phyloP scores from a whole-genome alignment of 2,888 invertebrate genomes.

The Helicoverpa assulta region DNA sequence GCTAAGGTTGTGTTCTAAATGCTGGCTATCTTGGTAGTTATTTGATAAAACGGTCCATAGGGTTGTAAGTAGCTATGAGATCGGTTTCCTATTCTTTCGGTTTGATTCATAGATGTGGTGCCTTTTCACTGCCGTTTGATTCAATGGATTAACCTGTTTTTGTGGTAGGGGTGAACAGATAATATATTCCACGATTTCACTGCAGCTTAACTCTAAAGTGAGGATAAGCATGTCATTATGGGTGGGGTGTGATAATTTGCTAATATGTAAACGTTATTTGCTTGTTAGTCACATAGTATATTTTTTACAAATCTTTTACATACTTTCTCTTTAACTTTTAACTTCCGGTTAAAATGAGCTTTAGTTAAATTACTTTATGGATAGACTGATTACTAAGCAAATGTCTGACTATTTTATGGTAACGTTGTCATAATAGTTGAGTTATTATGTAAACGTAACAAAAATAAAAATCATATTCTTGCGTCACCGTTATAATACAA shows the following conservation, averaged over 20 bases:
- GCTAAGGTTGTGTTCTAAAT: background rate
- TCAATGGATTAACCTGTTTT: constrained; percentile 1
- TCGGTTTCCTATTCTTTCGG: background rate
- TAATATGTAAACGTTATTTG: background rate
- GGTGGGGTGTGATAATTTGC: background rate
- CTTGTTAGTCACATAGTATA: too few relatives aligned
- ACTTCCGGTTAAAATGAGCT: too few relatives aligned
- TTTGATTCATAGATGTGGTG: background rate
- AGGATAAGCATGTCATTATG: background rate
- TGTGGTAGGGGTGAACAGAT: background rate
- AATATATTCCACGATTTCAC: background rate
- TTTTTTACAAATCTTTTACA: too few relatives aligned
- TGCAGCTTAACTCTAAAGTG: background rate
- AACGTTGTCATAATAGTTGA: too few relatives aligned
- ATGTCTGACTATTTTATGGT: too few relatives aligned
- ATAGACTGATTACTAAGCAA: too few relatives aligned
- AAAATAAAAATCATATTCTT: background rate
- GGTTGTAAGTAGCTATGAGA: background rate
- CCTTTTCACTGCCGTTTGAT: background rate
- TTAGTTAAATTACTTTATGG: too few relatives aligned
- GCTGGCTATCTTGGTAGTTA: background rate
- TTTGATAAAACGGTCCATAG: background rate
- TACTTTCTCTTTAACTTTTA: too few relatives aligned
- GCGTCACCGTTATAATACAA: background rate
- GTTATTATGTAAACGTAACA: too few relatives aligned